Percentiles rank a stretch among this genome's conserved stretches.
Conservation (phyloP, 1,140 invertebrate genomes). For the Drosophila persimilis region DNA sequence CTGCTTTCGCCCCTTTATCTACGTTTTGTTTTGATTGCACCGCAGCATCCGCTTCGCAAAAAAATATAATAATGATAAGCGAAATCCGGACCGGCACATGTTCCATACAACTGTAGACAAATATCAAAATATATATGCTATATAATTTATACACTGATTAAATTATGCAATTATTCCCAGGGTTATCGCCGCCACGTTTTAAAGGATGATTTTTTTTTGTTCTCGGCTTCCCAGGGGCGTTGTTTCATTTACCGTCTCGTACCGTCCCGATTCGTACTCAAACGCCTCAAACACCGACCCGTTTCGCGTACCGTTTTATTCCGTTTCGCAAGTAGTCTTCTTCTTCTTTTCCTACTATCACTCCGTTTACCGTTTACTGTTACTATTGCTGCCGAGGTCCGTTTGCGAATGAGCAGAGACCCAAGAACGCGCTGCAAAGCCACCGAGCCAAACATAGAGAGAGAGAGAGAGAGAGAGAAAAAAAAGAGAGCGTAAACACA, state of each 20-base stretch:
- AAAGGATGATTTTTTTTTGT: slow-evolving; percentile 27
- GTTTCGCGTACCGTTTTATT: slow-evolving; percentile 50
- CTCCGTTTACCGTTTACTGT: slow-evolving; percentile 7
- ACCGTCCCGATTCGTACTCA: slow-evolving; percentile 34
- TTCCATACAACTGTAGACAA: too few species aligned
- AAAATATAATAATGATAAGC: slow-evolving; percentile 24
- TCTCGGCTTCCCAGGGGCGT: slow-evolving; percentile 63
- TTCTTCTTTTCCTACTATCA: slow-evolving; percentile 3
- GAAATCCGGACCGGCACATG: too few species aligned
- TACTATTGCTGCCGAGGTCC: slow-evolving; percentile 50
- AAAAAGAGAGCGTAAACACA: too few species aligned
- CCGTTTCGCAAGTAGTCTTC: slow-evolving; percentile 28
- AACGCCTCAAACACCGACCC: slow-evolving; percentile 24
- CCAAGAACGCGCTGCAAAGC: slow-evolving; percentile 15
- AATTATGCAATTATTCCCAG: too few species aligned
- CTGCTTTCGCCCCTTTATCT: neutral
- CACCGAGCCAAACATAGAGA: slow-evolving; percentile 8
- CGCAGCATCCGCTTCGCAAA: slow-evolving; percentile 15
- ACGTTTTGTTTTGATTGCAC: slow-evolving; percentile 7
- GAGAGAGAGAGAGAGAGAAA: neutral
- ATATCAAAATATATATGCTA: too few species aligned
- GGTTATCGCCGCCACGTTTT: slow-evolving; percentile 4
- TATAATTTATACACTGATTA: too few species aligned
- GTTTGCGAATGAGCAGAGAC: slow-evolving; percentile 50
- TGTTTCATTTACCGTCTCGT: slow-evolving; percentile 77